Base-by-base conservation (phyloP, 2,797 vertebrate genomes). In the Heliangelus exortis region DNA sequence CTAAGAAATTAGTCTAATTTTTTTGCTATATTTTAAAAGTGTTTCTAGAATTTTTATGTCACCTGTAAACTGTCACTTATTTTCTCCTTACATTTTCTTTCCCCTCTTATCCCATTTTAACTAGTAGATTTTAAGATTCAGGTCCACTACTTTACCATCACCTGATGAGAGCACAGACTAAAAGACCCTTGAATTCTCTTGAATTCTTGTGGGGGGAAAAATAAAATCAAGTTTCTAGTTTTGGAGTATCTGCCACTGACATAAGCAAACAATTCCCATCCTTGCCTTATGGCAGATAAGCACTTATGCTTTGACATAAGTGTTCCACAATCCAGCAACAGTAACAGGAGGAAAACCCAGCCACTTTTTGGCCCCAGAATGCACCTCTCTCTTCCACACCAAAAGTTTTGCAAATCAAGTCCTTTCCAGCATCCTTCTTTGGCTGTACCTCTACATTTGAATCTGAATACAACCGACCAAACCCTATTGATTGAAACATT, bases 401-500 rank as follows among this genome's bases (percentile, higher is more conserved):
- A 45, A 6, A 34, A 62, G 22, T 29, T 62, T 67, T 73, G 39
- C 74, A 90, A 84, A 67, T 72, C 63, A 33, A 33, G 6, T 31
- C 29, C 31, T 84, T 93, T 92, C 77, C 23, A 79, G 36, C 3
- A 2, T 31, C 8, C 20, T 88, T 33, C 54, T 79, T 55, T 79
- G 69, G 66, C 53, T 81, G 7, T 63, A 34, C 50, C 43, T 82
- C 69, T 84, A 7, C 1, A 1, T 50, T 84, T 88, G 87, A 83
- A 93, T 85, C n/a, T 48, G 79, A 91, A n/a, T 4, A 3, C 74
- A 88, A 34, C 19, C 77, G 62, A 71, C 73, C 48, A 76, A 93
- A 91, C 9, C 6, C 10, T 91, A 96, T 96, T 54, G 89, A 95
- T 82, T 84, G 54, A 94, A 94, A 79, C 77, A 92, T 94, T 91